phyloP scores from a whole-genome alignment of 2,113 vertebrate genomes.

The Callipepla squamata region DNA sequence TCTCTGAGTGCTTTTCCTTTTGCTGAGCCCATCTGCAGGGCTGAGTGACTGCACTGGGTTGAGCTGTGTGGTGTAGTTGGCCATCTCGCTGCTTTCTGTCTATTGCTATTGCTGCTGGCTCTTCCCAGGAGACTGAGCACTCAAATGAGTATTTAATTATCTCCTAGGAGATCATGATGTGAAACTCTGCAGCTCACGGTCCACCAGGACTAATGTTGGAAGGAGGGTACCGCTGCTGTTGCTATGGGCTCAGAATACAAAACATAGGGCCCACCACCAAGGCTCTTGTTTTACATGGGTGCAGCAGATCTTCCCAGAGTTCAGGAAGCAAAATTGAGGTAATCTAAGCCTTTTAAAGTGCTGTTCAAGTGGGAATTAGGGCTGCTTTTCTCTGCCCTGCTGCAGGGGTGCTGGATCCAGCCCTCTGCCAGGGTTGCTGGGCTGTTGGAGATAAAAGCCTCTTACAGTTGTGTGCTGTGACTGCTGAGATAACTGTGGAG shows the following conservation, averaged over 20 bases:
- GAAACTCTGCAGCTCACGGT: neutral
- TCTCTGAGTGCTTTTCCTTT: too few relatives aligned
- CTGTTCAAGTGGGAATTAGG: neutral
- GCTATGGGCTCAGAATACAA: neutral
- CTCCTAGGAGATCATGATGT: fast-evolving
- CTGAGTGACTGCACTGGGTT: fast-evolving
- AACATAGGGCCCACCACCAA: too few relatives aligned
- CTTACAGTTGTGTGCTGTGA: neutral
- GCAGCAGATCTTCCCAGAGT: neutral
- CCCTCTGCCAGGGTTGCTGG: neutral
- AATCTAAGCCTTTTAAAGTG: neutral
- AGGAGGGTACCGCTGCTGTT: neutral
- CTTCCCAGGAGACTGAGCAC: neutral
- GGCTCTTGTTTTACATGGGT: neutral
- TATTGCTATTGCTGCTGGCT: neutral
- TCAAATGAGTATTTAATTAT: neutral
- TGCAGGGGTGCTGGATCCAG: neutral
- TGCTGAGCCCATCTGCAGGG: neutral
- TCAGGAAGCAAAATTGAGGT: neutral
- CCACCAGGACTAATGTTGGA: neutral
- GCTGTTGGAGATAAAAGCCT: neutral
- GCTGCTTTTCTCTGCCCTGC: neutral
- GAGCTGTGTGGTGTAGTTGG: neutral
- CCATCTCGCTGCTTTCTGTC: neutral
- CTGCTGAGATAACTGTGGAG: neutral